Percentiles rank a stretch among this genome's conserved stretches.
Conservation (phyloP, 2,888 invertebrate genomes). For the Flabesymbios commensalis region DNA sequence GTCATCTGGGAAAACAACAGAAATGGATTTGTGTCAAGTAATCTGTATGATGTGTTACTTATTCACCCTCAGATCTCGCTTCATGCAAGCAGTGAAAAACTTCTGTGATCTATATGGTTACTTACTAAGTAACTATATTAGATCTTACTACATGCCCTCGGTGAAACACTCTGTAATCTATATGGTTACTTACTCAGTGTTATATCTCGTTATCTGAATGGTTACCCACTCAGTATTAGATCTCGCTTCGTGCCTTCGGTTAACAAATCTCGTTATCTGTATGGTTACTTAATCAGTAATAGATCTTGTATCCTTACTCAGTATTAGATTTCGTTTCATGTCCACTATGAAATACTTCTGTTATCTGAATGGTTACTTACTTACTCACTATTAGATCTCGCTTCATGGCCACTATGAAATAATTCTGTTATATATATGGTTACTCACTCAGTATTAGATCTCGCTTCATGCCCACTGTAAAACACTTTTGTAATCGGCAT, state of each 20-base stretch:
- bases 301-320: conserved; percentile 41
- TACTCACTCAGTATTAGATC: conserved; percentile 77
- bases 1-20: conserved; percentile 43
- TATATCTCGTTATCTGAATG: too few relatives aligned
- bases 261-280: too few relatives aligned
- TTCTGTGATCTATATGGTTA: too few relatives aligned
- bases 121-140: conserved; percentile 70
- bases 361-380: too few relatives aligned
- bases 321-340: conserved; percentile 97
- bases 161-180: conserved; percentile 87
- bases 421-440: conserved; percentile 91
- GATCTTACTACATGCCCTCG: conserved; percentile 97
- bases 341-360: conserved; percentile 91
- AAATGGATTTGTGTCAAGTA: too few relatives aligned
- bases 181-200: too few relatives aligned
- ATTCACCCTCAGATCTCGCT: too few relatives aligned
- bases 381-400: conserved; percentile 83
- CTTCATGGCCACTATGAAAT: conserved; percentile 91
- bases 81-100: too few relatives aligned
- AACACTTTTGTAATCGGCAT: conserved; percentile 91
- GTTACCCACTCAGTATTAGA: too few relatives aligned
- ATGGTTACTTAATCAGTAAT: too few relatives aligned
- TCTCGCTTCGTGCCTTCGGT: too few relatives aligned
- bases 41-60: too few relatives aligned
- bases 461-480: conserved; percentile 92